Conservation (phyloP, 2,113 vertebrate genomes). For the Gracilinanus agilis region DNA sequence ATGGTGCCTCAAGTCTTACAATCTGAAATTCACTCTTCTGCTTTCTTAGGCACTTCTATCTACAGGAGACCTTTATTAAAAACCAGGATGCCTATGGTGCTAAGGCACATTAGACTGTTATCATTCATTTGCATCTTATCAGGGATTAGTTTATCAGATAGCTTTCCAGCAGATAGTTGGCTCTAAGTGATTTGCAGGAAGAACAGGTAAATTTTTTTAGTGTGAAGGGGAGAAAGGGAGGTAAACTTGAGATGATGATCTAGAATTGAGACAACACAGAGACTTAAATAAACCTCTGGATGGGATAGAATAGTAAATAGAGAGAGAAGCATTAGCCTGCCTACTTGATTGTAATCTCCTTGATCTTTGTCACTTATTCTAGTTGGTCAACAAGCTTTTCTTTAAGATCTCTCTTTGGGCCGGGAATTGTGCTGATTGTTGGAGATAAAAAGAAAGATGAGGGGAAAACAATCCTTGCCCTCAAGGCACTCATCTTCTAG, state of each 20-base stretch:
- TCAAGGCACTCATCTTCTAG: not conserved
- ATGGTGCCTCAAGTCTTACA: not conserved
- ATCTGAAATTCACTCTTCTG: not conserved
- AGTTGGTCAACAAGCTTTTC: not conserved
- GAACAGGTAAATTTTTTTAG: not conserved
- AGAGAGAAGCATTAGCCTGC: not conserved
- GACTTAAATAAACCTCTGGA: not conserved
- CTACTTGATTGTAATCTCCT: not conserved
- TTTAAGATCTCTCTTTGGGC: not conserved
- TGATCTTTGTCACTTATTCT: not conserved
- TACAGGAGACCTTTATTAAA: not conserved
- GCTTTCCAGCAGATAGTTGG: not conserved
- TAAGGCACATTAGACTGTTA: not conserved
- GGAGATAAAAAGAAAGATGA: not conserved
- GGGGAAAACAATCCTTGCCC: not conserved
- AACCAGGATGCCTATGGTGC: not conserved
- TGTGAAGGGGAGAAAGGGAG: not conserved
- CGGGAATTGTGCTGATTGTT: not conserved
- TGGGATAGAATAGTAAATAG: not conserved
- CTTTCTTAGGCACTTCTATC: not conserved
- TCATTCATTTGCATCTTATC: not conserved
- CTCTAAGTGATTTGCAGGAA: not conserved
- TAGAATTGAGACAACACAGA: not conserved
- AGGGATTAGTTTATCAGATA: not conserved
- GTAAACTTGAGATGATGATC: not conserved